These are phyloP conservation scores for Dendronephthya gigantea DNA, from an alignment of 64 coral and sea anemone species.

Conservation along the genomic window DNA sequence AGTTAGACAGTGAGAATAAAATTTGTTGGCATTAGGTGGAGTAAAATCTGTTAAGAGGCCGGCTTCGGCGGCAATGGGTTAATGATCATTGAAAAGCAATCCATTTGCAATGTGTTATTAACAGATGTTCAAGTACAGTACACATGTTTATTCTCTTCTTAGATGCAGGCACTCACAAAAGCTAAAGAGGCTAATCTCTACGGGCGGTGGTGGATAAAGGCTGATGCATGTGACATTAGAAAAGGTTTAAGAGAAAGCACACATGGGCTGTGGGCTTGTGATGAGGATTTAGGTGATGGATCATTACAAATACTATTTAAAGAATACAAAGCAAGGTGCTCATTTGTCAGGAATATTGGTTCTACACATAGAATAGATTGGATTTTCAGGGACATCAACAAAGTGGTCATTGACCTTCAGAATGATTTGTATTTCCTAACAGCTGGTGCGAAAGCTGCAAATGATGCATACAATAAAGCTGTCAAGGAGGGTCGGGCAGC, in stretches of 20 bases:
- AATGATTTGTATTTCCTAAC: conserved; percentile 40
- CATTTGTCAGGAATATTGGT: conserved; percentile 24
- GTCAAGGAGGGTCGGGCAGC: conserved; percentile 1
- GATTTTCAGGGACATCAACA: not conserved
- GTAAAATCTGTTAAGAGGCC: too few relatives aligned
- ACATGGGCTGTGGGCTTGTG: conserved; percentile 35
- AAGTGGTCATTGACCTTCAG: too few relatives aligned
- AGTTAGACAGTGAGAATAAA: too few relatives aligned
- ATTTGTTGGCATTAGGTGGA: too few relatives aligned
- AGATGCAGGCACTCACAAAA: too few relatives aligned
- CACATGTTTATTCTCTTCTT: too few relatives aligned
- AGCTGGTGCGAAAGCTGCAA: conserved; percentile 13
- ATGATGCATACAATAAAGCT: conserved; percentile 27
- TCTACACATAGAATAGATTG: not conserved
- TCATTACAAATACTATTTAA: conserved; percentile 33
- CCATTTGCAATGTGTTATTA: too few relatives aligned
- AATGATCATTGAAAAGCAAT: too few relatives aligned
- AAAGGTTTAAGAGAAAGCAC: conserved; percentile 52
- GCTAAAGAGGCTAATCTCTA: conserved; percentile 36
- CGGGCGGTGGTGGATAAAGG: conserved; percentile 60
- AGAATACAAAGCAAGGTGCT: conserved; percentile 27
- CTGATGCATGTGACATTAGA: too few relatives aligned
- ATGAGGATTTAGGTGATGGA: conserved; percentile 52
- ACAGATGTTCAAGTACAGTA: too few relatives aligned
- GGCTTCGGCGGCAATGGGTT: too few relatives aligned